A percentile compares a stretch with the other conserved stretches of the same genome.
Evolutionary conservation across 1,140 invertebrate species (phyloP).

Genomic region (Aleiodes sp.): DNA sequence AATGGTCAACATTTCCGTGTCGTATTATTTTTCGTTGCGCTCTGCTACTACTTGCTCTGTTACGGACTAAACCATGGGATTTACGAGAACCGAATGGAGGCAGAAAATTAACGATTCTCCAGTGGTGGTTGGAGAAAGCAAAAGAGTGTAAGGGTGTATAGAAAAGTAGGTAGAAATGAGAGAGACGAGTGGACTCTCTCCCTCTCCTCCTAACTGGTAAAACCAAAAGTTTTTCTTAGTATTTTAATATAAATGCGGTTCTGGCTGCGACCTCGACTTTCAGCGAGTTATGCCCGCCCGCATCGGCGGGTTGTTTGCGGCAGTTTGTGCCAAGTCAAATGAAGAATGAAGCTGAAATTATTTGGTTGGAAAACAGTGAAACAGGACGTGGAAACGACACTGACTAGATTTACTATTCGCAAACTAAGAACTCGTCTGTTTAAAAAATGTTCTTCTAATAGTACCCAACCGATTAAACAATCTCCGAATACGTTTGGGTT

Average conservation of each 20-base stretch:
- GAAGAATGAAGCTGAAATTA: constrained; percentile 68
- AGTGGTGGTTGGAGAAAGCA: constrained; percentile 29
- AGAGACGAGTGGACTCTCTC: not conserved
- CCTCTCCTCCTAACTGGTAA: constrained; percentile 19
- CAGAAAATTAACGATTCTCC: constrained; percentile 67
- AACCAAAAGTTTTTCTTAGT: constrained; percentile 61
- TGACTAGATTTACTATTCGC: constrained; percentile 58
- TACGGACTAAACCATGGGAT: constrained; percentile 46
- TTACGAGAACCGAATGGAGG: constrained; percentile 67
- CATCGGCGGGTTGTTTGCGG: constrained; percentile 62
- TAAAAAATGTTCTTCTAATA: constrained; percentile 32
- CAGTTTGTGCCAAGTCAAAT: constrained; percentile 68
- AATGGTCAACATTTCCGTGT: constrained; percentile 54
- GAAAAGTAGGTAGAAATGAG: constrained; percentile 37
- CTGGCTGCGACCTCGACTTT: constrained; percentile 45
- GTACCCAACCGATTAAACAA: constrained; percentile 42
- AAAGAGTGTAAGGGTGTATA: constrained; percentile 1
- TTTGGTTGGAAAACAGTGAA: constrained; percentile 66
- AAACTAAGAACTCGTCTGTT: constrained; percentile 27
- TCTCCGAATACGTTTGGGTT: too few relatives aligned
- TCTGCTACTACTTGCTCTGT: constrained; percentile 12
- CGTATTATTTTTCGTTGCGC: constrained; percentile 62
- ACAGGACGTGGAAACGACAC: constrained; percentile 67
- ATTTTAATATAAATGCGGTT: constrained; percentile 66
- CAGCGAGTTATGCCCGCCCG: constrained; percentile 35